Conservation (phyloP, 64 coral and sea anemone species). For the Catalaphyllia jardinei region DNA sequence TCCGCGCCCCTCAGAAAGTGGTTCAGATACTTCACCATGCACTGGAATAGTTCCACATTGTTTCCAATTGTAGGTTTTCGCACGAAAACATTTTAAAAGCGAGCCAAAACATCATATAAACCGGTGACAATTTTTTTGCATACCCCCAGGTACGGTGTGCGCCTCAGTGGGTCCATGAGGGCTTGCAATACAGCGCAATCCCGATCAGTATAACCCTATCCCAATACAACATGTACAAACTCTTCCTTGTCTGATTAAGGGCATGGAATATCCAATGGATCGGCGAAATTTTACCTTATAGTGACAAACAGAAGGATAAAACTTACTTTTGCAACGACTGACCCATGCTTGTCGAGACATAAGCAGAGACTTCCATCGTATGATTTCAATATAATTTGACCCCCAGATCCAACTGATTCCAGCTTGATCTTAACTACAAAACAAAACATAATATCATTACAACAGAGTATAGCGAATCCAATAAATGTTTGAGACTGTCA, state of each 20-base stretch:
- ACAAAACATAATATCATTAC: conserved; percentile 36
- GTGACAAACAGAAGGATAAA: not conserved
- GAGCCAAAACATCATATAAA: conserved; percentile 22
- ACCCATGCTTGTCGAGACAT: conserved; percentile 5
- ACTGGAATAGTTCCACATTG: not conserved
- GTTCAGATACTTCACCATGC: not conserved
- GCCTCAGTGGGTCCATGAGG: conserved; percentile 6
- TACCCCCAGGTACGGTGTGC: not conserved
- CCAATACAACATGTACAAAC: not conserved
- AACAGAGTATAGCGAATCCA: conserved; percentile 16
- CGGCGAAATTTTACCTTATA: not conserved
- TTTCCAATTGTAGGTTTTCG: not conserved
- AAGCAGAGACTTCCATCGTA: conserved; percentile 24
- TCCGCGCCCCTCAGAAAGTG: not conserved
- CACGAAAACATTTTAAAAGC: not conserved
- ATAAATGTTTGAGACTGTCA: not conserved
- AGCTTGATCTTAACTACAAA: conserved; percentile 48
- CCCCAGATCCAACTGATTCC: conserved; percentile 10
- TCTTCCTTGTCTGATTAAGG: not conserved
- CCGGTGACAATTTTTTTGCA: not conserved
- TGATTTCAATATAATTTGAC: conserved; percentile 43
- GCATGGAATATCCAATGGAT: not conserved
- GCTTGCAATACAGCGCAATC: not conserved
- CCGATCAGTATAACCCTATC: not conserved
- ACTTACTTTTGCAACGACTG: conserved; percentile 4